Evolutionary conservation across 1,140 invertebrate species (phyloP), one percentile per base, ranked within the genome.

Genomic region (Marisa cornuarietis): DNA sequence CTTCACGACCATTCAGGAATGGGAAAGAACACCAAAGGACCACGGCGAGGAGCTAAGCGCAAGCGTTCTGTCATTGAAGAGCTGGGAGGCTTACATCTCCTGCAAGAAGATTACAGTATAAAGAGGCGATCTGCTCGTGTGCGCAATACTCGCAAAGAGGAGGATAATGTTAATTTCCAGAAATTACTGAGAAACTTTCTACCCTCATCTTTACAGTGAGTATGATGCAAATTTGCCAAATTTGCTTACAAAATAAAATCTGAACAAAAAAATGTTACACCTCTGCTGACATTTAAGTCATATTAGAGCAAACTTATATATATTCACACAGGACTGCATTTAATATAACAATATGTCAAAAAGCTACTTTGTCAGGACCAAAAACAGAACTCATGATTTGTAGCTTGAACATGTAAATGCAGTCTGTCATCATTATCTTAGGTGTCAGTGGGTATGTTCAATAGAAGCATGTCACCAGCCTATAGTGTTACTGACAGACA

Each of bases 181-280:
- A 87, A 89, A 71, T 69, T 91, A 26, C 71, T 91, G n/a, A 82
- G 85, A 69, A 87, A 88, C 71, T 90, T 90, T 78, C 82, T 91
- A 31, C 90, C 90, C 42, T 81, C 85, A 31, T 87, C 85, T 78
- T 80, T 90, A 49, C 78, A 86, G 73, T 73, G 52, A 75, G 72
- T 69, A n/a, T 69, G 61, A 69, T 58, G 54, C 9, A 58, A 42
- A 42, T 42, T 42, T 42, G 2, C 31, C 31, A 42, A 6, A 42
- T 6, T 42, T 42, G 31, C 31, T 42, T 42, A 42, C 31, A 42
- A 42, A 42, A 42, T n/a, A n/a, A 42, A 42, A 4, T 42, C 31
- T 42, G 31, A 42, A 42, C 54, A 18, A 8, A 11, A 58, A 18
- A 58, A 1, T 58, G 4, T 58, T 58, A 2, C 9, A 18, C 11